Evolutionary conservation across 1,140 invertebrate species (phyloP), one percentile per base, ranked within the genome.

Genomic region (Leptonema lineaticorne): DNA sequence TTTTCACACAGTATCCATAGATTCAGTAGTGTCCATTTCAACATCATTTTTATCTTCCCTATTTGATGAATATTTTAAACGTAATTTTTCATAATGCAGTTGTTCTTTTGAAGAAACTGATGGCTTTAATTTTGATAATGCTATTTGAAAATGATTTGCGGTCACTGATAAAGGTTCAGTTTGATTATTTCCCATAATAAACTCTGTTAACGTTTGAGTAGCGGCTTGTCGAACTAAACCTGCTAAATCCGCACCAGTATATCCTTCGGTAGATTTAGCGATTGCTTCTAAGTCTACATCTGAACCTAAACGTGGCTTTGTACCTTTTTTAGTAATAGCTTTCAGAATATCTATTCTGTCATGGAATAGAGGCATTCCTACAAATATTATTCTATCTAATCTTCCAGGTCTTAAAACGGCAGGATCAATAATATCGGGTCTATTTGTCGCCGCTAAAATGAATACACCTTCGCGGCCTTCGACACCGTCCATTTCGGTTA

Each of bases 401-500:
- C 97, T 85, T 14, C 97, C 97, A 0, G 97, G 96, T 78, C 97
- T 84, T 57, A 99, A 79, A 57, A 99, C 90, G 0, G 97, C 97
- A 2, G 95, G 92, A 84, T 99, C 97, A 68, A 99, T 90, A 6
- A 98, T 97, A 75, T 99, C 97, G 53, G 95, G 95, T 74, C 96
- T 84, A 85, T 99, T 99, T 27, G 94, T 97, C 0, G 97, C 97
- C 2, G 93, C 97, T 82, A 99, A 89, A 3, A 99, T 84, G 78
- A 94, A 99, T 2, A 99, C 97, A 8, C 91, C 92, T 74, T 93
- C 89, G 53, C 95, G 85, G 28, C 87, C 87, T 78, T 96, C 92
- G 14, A 99, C 86, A 5, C 97, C 97, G 79, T 99, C 97, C 96
- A 99, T 98, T 86, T 99, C 97, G 0, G 97, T 98, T 20, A 99